These are phyloP conservation scores for Nephrotoma appendiculata DNA, from an alignment of 2,888 invertebrate species.

Conservation along the genomic window DNA sequence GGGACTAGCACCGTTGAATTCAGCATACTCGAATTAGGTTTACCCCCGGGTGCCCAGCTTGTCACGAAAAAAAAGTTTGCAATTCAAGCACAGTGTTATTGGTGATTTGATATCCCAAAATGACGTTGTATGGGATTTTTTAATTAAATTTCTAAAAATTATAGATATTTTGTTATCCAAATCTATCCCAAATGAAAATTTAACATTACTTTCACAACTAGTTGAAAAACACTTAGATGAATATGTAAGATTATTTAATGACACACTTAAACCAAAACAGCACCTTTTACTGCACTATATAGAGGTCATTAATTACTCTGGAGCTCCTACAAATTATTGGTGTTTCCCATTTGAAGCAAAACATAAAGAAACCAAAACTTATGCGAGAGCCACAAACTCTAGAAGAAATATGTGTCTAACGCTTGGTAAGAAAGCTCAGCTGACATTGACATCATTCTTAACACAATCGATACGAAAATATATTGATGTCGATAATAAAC, in stretches of 20 bases:
- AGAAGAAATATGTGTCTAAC: slow-evolving; percentile 7
- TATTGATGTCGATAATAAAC: not conserved
- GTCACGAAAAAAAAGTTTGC: too few relatives aligned
- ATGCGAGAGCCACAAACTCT: not conserved
- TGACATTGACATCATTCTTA: not conserved
- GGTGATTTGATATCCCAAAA: not conserved
- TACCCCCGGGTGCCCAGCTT: too few relatives aligned
- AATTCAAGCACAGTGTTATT: too few relatives aligned
- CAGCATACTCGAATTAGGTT: too few relatives aligned
- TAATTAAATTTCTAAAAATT: not conserved
- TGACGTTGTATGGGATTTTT: not conserved
- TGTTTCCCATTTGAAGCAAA: slow-evolving; percentile 7
- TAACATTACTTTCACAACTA: not conserved
- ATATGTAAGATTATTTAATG: not conserved
- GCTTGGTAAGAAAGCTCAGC: not conserved
- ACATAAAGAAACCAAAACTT: slow-evolving; percentile 7
- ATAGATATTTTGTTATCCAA: not conserved
- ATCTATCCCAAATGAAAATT: not conserved
- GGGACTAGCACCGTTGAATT: too few relatives aligned
- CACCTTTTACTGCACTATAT: not conserved
- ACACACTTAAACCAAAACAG: not conserved
- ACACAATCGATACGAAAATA: not conserved
- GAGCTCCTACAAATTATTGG: slow-evolving; percentile 6
- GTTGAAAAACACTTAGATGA: not conserved
- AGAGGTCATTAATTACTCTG: not conserved